phyloP scores from a whole-genome alignment of 2,888 invertebrate species.

The Agrotis ipsilon region DNA sequence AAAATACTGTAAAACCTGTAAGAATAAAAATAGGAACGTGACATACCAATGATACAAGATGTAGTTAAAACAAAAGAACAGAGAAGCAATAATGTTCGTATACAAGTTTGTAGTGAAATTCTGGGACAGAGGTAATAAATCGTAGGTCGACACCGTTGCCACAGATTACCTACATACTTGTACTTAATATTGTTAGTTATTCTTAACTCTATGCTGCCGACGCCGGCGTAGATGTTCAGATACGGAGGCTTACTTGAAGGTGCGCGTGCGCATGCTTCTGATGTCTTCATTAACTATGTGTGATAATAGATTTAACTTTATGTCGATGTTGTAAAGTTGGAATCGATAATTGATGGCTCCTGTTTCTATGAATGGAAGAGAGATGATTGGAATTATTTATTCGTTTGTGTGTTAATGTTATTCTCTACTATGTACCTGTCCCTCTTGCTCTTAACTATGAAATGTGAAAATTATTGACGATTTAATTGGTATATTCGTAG shows the following conservation, averaged over 20 bases:
- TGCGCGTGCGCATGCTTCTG: constrained; percentile 29
- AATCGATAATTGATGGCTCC: constrained; percentile 20
- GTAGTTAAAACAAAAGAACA: constrained; percentile 45
- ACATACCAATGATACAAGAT: constrained; percentile 6
- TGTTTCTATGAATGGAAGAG: constrained; percentile 13
- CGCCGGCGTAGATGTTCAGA: constrained; percentile 66
- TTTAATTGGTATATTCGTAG: neutral
- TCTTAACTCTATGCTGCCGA: constrained; percentile 13
- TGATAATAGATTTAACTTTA: constrained; percentile 36
- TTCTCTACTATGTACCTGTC: no score
- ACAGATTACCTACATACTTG: constrained; percentile 35
- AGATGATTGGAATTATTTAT: no score
- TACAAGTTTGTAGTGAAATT: constrained; percentile 51
- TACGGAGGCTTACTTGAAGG: constrained; percentile 60
- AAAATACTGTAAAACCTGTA: constrained; percentile 2
- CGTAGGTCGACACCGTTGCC: constrained; percentile 29
- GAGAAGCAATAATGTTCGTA: constrained; percentile 33
- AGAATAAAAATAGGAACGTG: constrained; percentile 17
- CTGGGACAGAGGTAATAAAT: constrained; percentile 44
- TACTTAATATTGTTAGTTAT: constrained; percentile 31
- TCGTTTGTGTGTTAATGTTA: neutral
- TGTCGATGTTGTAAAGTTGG: constrained; percentile 14
- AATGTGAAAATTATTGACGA: no score
- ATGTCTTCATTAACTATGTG: constrained; percentile 59
- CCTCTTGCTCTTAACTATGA: no score